Conservation (phyloP, 2,888 invertebrate genomes). For the Agrochola circellaris region DNA sequence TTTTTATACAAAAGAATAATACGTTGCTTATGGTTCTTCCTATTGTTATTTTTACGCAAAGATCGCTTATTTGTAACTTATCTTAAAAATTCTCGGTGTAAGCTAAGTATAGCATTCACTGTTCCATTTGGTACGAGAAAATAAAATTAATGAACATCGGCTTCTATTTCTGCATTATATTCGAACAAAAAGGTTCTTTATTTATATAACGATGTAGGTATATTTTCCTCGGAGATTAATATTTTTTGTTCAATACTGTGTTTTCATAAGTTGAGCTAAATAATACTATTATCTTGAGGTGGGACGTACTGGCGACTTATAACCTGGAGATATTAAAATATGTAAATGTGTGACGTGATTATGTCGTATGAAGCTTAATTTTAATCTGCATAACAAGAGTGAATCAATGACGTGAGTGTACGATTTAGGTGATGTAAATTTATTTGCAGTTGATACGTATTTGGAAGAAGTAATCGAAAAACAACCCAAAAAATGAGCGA, state of each 20-base stretch:
- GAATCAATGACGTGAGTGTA: constrained; percentile 19
- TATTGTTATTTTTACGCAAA: constrained; percentile 5
- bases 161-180: constrained; percentile 27
- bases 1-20: background rate
- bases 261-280: constrained; percentile 21
- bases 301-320: constrained; percentile 37
- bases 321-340: constrained; percentile 52
- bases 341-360: constrained; percentile 62
- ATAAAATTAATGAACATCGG: constrained; percentile 8
- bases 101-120: background rate
- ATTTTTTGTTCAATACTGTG: constrained; percentile 23
- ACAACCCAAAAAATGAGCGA: too few species aligned
- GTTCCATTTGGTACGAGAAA: constrained; percentile 20
- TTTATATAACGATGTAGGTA: background rate
- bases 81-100: constrained; percentile 1
- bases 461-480: background rate
- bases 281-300: constrained; percentile 12
- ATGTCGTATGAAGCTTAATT: constrained; percentile 69
- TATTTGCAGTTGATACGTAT: background rate
- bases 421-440: background rate
- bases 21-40: background rate
- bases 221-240: constrained; percentile 19
- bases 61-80: background rate
- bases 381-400: constrained; percentile 61
- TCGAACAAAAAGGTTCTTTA: constrained; percentile 25